A percentile compares a stretch with the other conserved stretches of the same genome.
These are phyloP conservation scores for Eledona agricola DNA, from an alignment of 2,888 invertebrate genomes.

Conservation along the genomic window DNA sequence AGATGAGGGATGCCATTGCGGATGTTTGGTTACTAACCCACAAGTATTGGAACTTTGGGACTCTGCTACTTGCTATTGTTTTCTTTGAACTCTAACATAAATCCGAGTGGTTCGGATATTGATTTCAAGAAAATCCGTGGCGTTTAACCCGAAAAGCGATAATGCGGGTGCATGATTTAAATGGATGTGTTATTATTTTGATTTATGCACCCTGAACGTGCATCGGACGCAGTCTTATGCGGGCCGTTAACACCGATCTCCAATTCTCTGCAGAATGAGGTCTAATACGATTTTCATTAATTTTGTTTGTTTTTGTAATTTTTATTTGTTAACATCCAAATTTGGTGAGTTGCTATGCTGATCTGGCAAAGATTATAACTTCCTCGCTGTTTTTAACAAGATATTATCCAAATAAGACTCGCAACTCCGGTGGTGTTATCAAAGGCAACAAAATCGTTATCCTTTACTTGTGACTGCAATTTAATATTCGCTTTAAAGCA, in stretches of 20 bases:
- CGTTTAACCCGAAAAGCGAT: conserved; percentile 12
- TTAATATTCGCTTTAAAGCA: too few species aligned
- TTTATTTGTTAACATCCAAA: too few species aligned
- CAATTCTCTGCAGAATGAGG: conserved; percentile 31
- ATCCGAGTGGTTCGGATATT: too few species aligned
- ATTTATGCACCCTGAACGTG: conserved; percentile 41
- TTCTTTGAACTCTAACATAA: conserved; percentile 16
- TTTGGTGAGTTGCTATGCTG: too few species aligned
- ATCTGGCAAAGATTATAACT: too few species aligned
- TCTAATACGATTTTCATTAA: conserved; percentile 33
- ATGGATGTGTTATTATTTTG: conserved; percentile 40
- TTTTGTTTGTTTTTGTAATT: too few species aligned
- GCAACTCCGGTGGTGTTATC: too few species aligned
- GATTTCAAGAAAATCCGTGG: too few species aligned
- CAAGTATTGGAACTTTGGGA: conserved; percentile 29
- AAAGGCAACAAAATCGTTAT: too few species aligned
- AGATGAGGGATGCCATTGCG: conserved; percentile 19
- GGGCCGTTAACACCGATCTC: conserved; percentile 42
- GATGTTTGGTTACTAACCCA: conserved; percentile 33
- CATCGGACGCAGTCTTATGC: conserved; percentile 43
- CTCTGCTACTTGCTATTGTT: conserved; percentile 26
- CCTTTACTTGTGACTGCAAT: too few species aligned
- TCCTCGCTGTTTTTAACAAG: too few species aligned
- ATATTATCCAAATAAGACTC: too few species aligned
- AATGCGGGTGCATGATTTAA: conserved; percentile 29